A percentile compares a stretch with the other conserved stretches of the same genome.
Evolutionary conservation across 2,888 invertebrate species (phyloP).

Genomic region (Amorpha juglandis): DNA sequence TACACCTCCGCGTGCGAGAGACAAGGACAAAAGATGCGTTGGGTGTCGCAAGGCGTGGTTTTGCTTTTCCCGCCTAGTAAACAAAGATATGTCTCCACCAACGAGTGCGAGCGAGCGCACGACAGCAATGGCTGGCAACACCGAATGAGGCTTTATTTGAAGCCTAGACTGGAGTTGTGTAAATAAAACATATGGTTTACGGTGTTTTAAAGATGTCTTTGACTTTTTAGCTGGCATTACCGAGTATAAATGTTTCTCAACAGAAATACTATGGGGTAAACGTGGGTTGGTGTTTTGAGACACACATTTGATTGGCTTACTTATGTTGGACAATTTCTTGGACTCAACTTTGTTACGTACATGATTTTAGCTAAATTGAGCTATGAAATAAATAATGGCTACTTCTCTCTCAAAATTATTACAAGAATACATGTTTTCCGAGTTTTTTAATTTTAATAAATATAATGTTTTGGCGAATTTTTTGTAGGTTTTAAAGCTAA

Average conservation of each 20-base stretch:
- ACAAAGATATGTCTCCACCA: slow-evolving; percentile 41
- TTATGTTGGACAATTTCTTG: not conserved
- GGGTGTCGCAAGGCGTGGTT: slow-evolving; percentile 72
- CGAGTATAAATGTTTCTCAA: slow-evolving; percentile 32
- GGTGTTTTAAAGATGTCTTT: slow-evolving; percentile 41
- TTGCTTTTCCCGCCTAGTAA: slow-evolving; percentile 58
- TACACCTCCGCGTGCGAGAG: slow-evolving; percentile 51
- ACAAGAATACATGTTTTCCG: too few relatives aligned
- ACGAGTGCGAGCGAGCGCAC: slow-evolving; percentile 52
- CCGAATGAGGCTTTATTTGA: slow-evolving; percentile 45
- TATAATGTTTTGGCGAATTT: too few relatives aligned
- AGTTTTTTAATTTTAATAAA: too few relatives aligned
- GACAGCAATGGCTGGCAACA: slow-evolving; percentile 27
- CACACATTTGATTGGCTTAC: slow-evolving; percentile 5
- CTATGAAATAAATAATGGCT: not conserved
- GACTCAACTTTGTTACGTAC: not conserved
- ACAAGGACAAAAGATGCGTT: slow-evolving; percentile 51
- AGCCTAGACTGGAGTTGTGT: slow-evolving; percentile 45
- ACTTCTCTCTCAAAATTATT: too few relatives aligned
- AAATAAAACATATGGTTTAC: slow-evolving; percentile 55
- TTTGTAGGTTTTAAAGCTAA: too few relatives aligned
- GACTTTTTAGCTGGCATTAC: slow-evolving; percentile 42
- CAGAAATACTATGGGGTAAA: slow-evolving; percentile 1
- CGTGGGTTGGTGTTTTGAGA: not conserved
- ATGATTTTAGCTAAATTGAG: not conserved